A percentile compares a stretch with the other conserved stretches of the same genome.
These are phyloP conservation scores for Clepsis dumicolana DNA, from an alignment of 2,888 invertebrate species.

Conservation along the genomic window DNA sequence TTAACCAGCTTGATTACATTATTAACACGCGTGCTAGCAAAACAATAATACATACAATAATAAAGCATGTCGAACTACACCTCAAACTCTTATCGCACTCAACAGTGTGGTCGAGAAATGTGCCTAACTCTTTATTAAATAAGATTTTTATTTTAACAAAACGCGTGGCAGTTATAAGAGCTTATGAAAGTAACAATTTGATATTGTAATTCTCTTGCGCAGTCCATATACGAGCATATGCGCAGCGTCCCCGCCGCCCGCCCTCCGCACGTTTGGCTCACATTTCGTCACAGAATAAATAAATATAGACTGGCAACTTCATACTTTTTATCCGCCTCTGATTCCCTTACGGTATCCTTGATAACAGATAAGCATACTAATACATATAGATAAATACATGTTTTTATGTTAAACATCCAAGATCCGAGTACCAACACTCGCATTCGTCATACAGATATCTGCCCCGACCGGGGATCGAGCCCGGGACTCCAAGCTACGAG, in stretches of 20 bases:
- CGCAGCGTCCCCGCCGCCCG: constrained; percentile 60
- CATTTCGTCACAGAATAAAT: constrained; percentile 70
- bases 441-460: too few species aligned
- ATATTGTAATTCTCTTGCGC: constrained; percentile 52
- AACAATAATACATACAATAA: background rate
- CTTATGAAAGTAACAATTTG: background rate
- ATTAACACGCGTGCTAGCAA: constrained; percentile 13
- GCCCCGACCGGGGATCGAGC: too few species aligned
- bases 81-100: background rate
- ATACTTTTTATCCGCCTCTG: background rate
- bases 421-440: too few species aligned
- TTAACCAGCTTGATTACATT: constrained; percentile 2
- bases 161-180: background rate
- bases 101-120: background rate
- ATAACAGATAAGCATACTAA: too few species aligned
- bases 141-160: background rate
- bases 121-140: background rate
- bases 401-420: too few species aligned
- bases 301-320: constrained; percentile 6
- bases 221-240: constrained; percentile 71
- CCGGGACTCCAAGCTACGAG: too few species aligned
- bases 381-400: too few species aligned
- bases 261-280: constrained; percentile 72
- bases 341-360: too few species aligned
- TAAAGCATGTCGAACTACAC: background rate